These are phyloP conservation scores for Leptopilina clavipes DNA, from an alignment of 1,140 invertebrate genomes.

Conservation along the genomic window DNA sequence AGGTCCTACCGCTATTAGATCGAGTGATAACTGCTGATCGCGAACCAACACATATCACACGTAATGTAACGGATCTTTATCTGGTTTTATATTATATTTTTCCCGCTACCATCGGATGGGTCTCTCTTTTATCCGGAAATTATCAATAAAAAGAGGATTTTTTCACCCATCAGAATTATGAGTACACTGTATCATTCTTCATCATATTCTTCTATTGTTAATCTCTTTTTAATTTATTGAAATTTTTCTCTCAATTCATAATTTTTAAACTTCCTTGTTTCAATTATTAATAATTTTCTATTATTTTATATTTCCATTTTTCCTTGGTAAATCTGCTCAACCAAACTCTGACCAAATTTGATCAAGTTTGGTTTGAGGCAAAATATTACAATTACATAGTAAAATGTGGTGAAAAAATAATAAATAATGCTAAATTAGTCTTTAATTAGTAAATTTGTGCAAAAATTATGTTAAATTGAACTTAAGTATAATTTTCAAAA, in stretches of 20 bases:
- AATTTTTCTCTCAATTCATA: neutral
- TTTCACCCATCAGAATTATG: neutral
- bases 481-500: too few species aligned
- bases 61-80: slow-evolving; percentile 26
- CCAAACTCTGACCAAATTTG: too few species aligned
- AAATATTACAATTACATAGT: too few species aligned
- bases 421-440: too few species aligned
- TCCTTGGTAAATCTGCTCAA: too few species aligned
- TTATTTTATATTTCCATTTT: too few species aligned
- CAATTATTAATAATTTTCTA: too few species aligned
- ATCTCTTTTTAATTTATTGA: neutral
- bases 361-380: too few species aligned
- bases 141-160: neutral
- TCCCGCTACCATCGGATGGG: neutral
- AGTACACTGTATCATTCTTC: neutral
- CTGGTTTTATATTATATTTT: slow-evolving; percentile 13
- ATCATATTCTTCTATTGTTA: neutral
- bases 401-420: too few species aligned
- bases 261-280: neutral
- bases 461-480: too few species aligned
- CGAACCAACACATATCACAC: neutral
- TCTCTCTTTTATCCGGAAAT: neutral
- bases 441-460: too few species aligned
- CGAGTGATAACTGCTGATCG: slow-evolving; percentile 1
- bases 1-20: neutral